phyloP scores from a whole-genome alignment of 1,140 invertebrate species.

The Lanistes nyassanus region DNA sequence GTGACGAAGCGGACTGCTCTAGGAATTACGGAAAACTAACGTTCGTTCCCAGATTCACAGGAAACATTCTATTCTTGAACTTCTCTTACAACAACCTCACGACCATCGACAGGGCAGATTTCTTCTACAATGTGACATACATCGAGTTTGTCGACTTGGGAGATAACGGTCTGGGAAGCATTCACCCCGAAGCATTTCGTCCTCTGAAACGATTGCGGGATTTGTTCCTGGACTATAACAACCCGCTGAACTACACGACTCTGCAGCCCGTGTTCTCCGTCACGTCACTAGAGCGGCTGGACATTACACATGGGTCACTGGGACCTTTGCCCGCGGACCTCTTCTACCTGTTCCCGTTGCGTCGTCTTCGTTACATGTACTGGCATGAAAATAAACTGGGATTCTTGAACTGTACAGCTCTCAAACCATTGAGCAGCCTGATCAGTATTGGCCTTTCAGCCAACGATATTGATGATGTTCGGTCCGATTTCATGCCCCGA shows the following conservation, averaged over 20 bases:
- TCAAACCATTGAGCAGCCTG: neutral
- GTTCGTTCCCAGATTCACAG: conserved; percentile 4
- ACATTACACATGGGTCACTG: neutral
- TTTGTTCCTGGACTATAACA: neutral
- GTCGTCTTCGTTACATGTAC: neutral
- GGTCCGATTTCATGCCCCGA: neutral
- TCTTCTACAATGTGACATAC: conserved; percentile 1
- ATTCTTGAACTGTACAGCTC: neutral
- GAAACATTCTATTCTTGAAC: neutral
- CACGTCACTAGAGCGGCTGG: neutral
- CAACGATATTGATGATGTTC: neutral
- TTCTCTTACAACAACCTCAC: neutral
- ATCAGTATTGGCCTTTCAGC: neutral
- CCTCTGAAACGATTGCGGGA: neutral
- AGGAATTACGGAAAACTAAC: neutral
- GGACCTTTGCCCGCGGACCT: neutral
- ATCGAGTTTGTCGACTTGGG: neutral
- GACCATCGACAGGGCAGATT: neutral
- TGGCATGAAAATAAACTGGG: neutral
- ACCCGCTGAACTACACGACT: neutral
- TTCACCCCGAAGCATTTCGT: neutral
- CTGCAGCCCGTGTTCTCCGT: neutral
- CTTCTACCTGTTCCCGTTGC: neutral
- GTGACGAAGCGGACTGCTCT: conserved; percentile 1
- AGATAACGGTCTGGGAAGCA: neutral